Evolutionary conservation across 2,113 vertebrate genomes (phyloP).

Genomic region (Serilophus lunatus): DNA sequence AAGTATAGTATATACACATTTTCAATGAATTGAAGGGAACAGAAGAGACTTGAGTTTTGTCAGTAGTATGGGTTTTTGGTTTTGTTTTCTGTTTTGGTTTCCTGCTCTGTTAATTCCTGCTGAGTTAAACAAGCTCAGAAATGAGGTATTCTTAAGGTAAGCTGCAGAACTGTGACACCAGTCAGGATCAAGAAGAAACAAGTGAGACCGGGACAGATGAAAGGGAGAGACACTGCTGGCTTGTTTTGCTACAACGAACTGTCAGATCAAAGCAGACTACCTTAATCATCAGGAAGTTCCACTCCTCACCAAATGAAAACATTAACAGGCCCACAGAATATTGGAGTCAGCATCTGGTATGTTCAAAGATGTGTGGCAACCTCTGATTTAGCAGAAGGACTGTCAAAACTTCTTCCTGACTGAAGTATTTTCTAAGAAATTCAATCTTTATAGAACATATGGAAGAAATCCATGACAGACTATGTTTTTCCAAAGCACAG

Average conservation of each 20-base stretch:
- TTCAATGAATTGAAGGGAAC: not conserved
- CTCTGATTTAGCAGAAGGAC: not conserved
- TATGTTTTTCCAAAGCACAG: not conserved
- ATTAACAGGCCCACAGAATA: not conserved
- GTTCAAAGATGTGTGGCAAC: not conserved
- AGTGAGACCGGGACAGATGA: not conserved
- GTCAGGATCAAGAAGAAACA: not conserved
- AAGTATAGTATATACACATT: not conserved
- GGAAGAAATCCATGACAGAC: not conserved
- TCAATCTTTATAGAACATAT: not conserved
- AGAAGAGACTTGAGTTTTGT: not conserved
- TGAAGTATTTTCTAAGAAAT: not conserved
- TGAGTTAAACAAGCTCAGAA: not conserved
- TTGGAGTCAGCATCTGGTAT: accelerated
- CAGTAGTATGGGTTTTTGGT: too few relatives aligned
- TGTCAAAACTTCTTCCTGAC: not conserved
- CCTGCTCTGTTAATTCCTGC: not conserved
- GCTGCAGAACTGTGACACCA: not conserved
- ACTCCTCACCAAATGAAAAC: not conserved
- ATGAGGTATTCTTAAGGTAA: not conserved
- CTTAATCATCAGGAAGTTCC: not conserved
- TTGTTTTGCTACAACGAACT: not conserved
- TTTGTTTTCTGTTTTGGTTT: not conserved
- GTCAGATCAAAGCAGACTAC: not conserved
- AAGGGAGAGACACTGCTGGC: not conserved